These are phyloP conservation scores for Bicyclus anynana DNA, from an alignment of 1,140 invertebrate genomes.

Conservation along the genomic window DNA sequence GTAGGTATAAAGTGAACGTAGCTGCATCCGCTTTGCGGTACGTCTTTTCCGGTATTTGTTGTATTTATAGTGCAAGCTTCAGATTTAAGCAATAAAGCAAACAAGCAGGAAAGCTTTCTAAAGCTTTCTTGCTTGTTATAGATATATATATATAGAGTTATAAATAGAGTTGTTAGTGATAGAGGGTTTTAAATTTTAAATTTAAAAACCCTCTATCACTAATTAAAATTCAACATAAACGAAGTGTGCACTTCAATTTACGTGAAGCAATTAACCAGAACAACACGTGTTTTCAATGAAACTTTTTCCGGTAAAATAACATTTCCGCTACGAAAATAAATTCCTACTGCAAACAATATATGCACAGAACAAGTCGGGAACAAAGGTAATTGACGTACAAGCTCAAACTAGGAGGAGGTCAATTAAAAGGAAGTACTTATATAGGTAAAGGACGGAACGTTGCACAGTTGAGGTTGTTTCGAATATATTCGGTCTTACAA, in stretches of 20 bases:
- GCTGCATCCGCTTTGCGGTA: no score
- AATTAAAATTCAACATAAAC: background rate
- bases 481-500: background rate
- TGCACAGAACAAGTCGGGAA: background rate
- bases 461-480: background rate
- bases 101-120: no score
- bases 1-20: no score
- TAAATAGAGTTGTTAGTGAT: no score
- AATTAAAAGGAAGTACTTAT: background rate
- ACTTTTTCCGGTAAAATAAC: background rate
- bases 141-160: no score
- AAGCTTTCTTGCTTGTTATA: no score
- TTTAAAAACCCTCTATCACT: no score
- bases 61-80: no score
- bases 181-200: no score
- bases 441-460: background rate
- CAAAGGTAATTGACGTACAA: constrained; percentile 6
- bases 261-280: background rate
- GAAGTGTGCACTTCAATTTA: background rate
- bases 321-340: background rate
- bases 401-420: background rate
- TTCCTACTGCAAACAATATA: background rate
- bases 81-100: no score
- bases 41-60: no score
- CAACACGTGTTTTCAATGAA: background rate